Evolutionary conservation across 2,113 vertebrate genomes (phyloP).

Genomic region (Puntigrus tetrazona): DNA sequence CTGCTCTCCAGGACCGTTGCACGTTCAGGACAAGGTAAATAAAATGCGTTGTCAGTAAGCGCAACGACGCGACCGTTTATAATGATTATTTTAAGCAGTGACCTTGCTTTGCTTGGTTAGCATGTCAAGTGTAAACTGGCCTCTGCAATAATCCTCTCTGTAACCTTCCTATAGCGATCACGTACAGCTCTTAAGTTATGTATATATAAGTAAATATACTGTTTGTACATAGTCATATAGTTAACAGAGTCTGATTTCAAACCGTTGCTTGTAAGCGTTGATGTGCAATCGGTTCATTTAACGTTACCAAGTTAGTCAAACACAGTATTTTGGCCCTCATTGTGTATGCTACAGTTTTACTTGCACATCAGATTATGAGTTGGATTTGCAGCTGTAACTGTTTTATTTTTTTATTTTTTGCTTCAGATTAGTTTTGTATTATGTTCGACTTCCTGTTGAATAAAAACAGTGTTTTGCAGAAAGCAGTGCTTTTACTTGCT

Average conservation of each 20-base stretch:
- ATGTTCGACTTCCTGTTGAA: not conserved
- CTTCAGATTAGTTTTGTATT: not conserved
- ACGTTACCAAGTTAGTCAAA: not conserved
- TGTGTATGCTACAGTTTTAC: not conserved
- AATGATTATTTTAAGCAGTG: constrained; percentile 24
- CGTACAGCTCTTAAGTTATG: not conserved
- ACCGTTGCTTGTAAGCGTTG: not conserved
- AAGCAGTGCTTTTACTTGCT: not conserved
- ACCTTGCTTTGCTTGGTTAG: constrained; percentile 43
- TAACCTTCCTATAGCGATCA: not conserved
- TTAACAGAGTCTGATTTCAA: not conserved
- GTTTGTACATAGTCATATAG: not conserved
- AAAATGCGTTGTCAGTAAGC: not conserved
- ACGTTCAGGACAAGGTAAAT: constrained; percentile 70
- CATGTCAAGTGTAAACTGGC: not conserved
- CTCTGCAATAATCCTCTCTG: not conserved
- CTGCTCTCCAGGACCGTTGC: constrained; percentile 67
- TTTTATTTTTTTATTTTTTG: too few relatives aligned
- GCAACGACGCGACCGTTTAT: not conserved
- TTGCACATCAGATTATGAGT: not conserved
- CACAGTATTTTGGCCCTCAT: not conserved
- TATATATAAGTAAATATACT: not conserved
- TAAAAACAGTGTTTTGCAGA: not conserved
- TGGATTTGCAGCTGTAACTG: not conserved
- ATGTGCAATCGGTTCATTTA: not conserved